A percentile compares a stretch with the other conserved stretches of the same genome.
Evolutionary conservation across 2,113 vertebrate species (phyloP).

Genomic region (Hydrochoerus hydrochaeris): DNA sequence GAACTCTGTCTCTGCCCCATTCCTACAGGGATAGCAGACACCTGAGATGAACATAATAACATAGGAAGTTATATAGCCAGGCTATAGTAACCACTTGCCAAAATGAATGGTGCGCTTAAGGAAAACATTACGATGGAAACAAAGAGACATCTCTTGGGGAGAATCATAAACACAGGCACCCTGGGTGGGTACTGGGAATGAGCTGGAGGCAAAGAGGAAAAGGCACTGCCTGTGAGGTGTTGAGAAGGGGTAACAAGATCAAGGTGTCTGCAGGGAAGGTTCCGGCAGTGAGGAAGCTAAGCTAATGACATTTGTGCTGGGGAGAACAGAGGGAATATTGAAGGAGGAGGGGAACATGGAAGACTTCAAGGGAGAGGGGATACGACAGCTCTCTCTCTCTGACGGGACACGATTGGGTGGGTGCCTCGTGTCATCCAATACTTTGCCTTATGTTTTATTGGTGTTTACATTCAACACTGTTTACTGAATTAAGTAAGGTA

Average conservation of each 20-base stretch:
- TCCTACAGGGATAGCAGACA: slow-evolving; percentile 9
- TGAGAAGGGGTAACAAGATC: background rate
- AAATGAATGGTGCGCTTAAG: slow-evolving; percentile 15
- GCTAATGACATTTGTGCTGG: background rate
- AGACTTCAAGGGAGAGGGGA: background rate
- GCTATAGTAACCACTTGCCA: slow-evolving; percentile 38
- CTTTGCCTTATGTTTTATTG: background rate
- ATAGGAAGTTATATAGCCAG: slow-evolving; percentile 30
- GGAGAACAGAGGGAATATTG: background rate
- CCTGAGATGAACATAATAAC: background rate
- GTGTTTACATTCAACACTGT: background rate
- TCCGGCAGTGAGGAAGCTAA: background rate
- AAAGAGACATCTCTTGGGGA: slow-evolving; percentile 35
- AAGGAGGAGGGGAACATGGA: background rate
- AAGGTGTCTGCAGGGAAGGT: background rate
- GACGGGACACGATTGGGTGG: too few species aligned
- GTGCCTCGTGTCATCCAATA: background rate
- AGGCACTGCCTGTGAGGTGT: background rate
- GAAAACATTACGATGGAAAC: slow-evolving; percentile 18
- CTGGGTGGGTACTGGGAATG: background rate
- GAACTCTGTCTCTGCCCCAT: background rate
- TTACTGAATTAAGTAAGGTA: background rate
- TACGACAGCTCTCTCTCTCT: background rate
- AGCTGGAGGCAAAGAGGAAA: background rate
- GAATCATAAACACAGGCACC: background rate